Percentiles rank a stretch among this genome's conserved stretches.
These are phyloP conservation scores for Hestina assimilis DNA, from an alignment of 1,140 invertebrate genomes.

Conservation along the genomic window DNA sequence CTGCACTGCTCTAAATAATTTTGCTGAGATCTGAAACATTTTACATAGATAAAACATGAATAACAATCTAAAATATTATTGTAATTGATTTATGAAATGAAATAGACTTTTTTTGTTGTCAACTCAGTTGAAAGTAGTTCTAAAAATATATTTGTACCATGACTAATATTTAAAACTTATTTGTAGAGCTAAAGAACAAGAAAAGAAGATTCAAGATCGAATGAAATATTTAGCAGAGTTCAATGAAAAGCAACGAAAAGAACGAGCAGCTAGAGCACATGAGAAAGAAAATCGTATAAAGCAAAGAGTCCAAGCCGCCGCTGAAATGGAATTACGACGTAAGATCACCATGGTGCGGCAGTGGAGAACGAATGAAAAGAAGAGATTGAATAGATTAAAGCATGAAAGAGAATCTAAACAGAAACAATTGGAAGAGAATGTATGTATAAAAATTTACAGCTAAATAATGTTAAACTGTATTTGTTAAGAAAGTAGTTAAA, in stretches of 20 bases:
- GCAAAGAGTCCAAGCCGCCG: conserved; percentile 63
- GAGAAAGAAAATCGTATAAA: conserved; percentile 66
- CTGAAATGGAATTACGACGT: conserved; percentile 62
- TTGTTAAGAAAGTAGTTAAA: too few relatives aligned
- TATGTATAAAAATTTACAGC: too few relatives aligned
- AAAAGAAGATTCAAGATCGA: conserved; percentile 57
- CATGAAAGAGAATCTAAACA: conserved; percentile 52
- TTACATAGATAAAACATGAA: too few relatives aligned
- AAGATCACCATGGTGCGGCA: conserved; percentile 70
- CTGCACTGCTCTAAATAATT: too few relatives aligned
- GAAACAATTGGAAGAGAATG: conserved; percentile 50
- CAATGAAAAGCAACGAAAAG: conserved; percentile 60
- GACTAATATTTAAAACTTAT: neutral
- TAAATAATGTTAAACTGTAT: too few relatives aligned
- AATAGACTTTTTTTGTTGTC: too few relatives aligned
- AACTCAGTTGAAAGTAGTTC: too few relatives aligned
- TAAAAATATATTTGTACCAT: too few relatives aligned
- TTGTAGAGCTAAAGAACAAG: conserved; percentile 64
- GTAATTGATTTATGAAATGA: too few relatives aligned
- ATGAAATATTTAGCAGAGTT: conserved; percentile 65
- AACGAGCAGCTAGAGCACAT: conserved; percentile 43
- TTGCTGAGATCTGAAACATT: too few relatives aligned
- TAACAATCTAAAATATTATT: too few relatives aligned
- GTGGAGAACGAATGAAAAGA: conserved; percentile 66
- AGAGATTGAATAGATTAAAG: conserved; percentile 52